Evolutionary conservation across 2,113 vertebrate genomes (phyloP), one percentile per base, ranked within the genome.

Genomic region (Burhinus bistriatus): DNA sequence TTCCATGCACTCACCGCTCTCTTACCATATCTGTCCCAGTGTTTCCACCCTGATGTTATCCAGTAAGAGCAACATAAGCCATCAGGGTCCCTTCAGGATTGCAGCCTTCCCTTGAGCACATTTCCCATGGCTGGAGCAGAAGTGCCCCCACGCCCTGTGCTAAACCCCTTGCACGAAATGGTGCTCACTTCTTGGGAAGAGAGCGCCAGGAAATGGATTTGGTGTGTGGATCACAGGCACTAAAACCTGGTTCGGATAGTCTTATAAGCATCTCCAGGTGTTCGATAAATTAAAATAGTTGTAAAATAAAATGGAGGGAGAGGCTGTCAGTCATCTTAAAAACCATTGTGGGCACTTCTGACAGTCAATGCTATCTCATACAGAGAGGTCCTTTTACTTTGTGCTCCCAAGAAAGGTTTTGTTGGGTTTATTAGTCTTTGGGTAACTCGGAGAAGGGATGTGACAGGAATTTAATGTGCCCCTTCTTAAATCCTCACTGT

Each of bases 371-470:
- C 42, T 73, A 23, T 73, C 88, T 86, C 90, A 71, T 40, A 78
- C 68, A 89, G 76, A 87, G 90, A 90, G 8, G 15, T 91, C 18
- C 57, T 96, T 95, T 93, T 70, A 77, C 84, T 95, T 95, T 90
- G 42, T 85, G 72, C 82, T 94, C 64, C 94, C 89, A 86, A 92
- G 82, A 89, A 95, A 94, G 83, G 47, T 93, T 96, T 95, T 95
- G 72, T 92, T 86, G 54, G 86, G 90, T 93, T 83, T 95, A 64
- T 90, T 94, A 86, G 95, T 94, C 94, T 92, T 88, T 75, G 85
- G 90, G 76, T 79, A 94, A 90, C 88, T 87, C 88, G 87, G 83
- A 85, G 75, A 89, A 78, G 29, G 52, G 72, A 91, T 78, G 89
- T 95, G 94, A 96, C 51, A 78, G 65, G 88, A 93, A 90, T 95